Conservation (phyloP, 2,888 invertebrate genomes). For the Linnaemya vulpina region DNA sequence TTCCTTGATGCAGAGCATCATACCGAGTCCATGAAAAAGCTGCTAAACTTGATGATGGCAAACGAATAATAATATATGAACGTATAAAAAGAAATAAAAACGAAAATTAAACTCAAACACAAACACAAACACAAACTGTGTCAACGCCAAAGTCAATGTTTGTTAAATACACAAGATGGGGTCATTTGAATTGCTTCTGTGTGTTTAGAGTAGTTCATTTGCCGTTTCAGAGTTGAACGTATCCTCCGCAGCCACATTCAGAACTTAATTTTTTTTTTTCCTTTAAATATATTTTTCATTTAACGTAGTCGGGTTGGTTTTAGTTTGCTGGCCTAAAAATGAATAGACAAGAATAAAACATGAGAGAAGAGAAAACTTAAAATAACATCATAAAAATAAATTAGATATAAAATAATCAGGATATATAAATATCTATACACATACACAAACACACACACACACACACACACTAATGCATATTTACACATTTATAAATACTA, state of each 20-base stretch:
- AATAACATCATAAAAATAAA: constrained; percentile 48
- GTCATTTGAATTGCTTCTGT: constrained; percentile 34
- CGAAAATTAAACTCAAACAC: constrained; percentile 14
- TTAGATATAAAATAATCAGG: constrained; percentile 29
- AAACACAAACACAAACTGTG: constrained; percentile 57
- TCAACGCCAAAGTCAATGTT: constrained; percentile 72
- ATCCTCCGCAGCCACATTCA: constrained; percentile 3
- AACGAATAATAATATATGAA: background rate
- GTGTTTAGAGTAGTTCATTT: constrained; percentile 17
- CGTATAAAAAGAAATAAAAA: background rate
- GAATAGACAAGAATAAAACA: background rate
- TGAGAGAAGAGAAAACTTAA: constrained; percentile 4
- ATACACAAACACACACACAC: background rate
- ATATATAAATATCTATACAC: constrained; percentile 2
- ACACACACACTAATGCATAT: too few species aligned
- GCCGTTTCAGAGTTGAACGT: constrained; percentile 40
- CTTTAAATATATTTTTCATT: constrained; percentile 18
- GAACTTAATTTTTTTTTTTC: constrained; percentile 10
- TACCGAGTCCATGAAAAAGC: constrained; percentile 25
- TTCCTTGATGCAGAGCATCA: constrained; percentile 40
- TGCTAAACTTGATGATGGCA: constrained; percentile 22
- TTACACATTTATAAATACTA: too few species aligned
- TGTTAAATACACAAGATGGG: constrained; percentile 61
- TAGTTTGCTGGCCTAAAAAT: constrained; percentile 54
- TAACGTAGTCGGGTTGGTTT: constrained; percentile 56